Evolutionary conservation across 2,797 vertebrate genomes (phyloP), one percentile per base, ranked within the genome.

Genomic region (Anas flavirostris): DNA sequence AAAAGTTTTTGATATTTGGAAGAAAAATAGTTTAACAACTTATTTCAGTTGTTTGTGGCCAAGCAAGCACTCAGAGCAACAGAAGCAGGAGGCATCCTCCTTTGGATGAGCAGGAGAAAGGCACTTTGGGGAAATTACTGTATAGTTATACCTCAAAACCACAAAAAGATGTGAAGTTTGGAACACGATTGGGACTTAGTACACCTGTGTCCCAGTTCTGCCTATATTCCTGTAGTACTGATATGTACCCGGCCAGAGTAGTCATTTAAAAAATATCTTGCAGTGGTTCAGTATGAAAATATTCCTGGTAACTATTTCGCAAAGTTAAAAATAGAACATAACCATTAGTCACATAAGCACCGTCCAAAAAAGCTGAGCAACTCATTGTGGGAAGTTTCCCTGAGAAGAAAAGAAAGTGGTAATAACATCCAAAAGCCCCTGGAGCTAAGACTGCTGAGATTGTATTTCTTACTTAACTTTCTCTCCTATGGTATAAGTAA

Each of bases 301-400:
- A 82, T 82, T 95, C 55, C 53, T 81, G 41, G 37, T 74, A 89
- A 85, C 83, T 78, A 22, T 56, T 83, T 80, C 94, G 91, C 35
- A 86, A 86, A 90, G 82, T 84, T 93, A 95, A 93, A 94, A 94
- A 91, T 91, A 96, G 82, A 85, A 56, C 12, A 5, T 41, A 89
- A 85, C 21, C 69, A 46, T 93, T 88, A 79, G 56, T 67, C 80
- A 91, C 35, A 68, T 5, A 16, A 88, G 58, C 14, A 33, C 35
- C 50, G 53, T 63, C 86, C 75, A 86, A 82, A 78, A 90, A 90
- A 43, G 39, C 37, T 60, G 81, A 79, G 56, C 80, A 95, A 82
- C 31, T 74, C 70, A 83, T 22, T 53, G 72, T 60, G 82, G 76
- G 53, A 93, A 84, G 41, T 37, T 77, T 59, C 41, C 72, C 75